These are phyloP conservation scores for Gephyroberyx darwinii DNA, from an alignment of 2,797 vertebrate species.

Conservation along the genomic window DNA sequence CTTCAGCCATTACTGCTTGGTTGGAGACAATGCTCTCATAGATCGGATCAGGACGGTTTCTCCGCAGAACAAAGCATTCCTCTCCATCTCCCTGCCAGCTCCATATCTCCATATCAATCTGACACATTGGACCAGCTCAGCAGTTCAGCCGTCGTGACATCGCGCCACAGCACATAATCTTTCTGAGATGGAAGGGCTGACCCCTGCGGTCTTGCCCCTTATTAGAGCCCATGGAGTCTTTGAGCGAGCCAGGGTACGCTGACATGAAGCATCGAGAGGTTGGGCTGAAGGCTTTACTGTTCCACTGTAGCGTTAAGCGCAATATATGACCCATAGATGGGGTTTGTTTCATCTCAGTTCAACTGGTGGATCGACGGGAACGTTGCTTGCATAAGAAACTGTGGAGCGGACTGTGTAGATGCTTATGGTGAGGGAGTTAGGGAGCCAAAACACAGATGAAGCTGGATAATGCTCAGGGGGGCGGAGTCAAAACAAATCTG, in stretches of 20 bases:
- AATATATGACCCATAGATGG: background rate
- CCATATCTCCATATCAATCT: slow-evolving; percentile 40
- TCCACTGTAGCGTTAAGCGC: slow-evolving; percentile 9
- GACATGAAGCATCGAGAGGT: background rate
- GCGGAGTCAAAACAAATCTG: no score
- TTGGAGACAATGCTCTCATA: background rate
- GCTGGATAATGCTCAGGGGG: background rate
- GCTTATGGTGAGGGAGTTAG: background rate
- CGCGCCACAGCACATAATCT: slow-evolving; percentile 14
- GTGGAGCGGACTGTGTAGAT: background rate
- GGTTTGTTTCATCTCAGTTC: slow-evolving; percentile 19
- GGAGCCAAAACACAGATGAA: background rate
- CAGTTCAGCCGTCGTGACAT: slow-evolving; percentile 10
- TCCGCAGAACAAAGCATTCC: slow-evolving; percentile 24
- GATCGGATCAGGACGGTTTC: slow-evolving; percentile 20
- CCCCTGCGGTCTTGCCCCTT: slow-evolving; percentile 21
- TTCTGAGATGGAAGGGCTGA: slow-evolving; percentile 21
- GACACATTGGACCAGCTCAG: slow-evolving; percentile 11
- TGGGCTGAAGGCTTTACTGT: slow-evolving; percentile 38
- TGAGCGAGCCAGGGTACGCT: slow-evolving; percentile 12
- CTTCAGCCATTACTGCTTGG: background rate
- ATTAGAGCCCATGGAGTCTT: slow-evolving; percentile 51
- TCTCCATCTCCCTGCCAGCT: slow-evolving; percentile 1
- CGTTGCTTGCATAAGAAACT: slow-evolving; percentile 3
- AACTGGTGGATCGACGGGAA: slow-evolving; percentile 17